These are phyloP conservation scores for Pissodes strobi DNA, from an alignment of 1,140 invertebrate genomes.

Conservation along the genomic window DNA sequence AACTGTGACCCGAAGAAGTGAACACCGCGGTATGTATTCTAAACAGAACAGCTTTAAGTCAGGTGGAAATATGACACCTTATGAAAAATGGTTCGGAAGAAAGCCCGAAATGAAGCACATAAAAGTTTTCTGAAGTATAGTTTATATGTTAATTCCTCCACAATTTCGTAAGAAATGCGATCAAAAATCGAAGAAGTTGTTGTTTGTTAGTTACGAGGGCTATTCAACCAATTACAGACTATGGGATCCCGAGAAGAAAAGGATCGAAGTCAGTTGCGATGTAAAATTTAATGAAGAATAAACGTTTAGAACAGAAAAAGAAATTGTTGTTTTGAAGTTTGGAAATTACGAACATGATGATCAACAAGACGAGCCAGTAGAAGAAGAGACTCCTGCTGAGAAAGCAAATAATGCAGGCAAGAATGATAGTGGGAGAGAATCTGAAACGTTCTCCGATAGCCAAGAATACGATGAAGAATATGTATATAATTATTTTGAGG, in stretches of 20 bases:
- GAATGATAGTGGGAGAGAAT: too few species aligned
- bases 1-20: conserved; percentile 59
- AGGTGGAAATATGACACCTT: conserved; percentile 2
- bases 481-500: too few species aligned
- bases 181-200: conserved; percentile 1
- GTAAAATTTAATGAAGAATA: conserved; percentile 43
- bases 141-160: conserved; percentile 4
- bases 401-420: too few species aligned
- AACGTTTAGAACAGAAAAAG: not conserved
- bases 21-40: conserved; percentile 50
- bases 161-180: conserved; percentile 11
- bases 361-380: too few species aligned
- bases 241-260: conserved; percentile 38
- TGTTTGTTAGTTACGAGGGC: not conserved
- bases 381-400: too few species aligned
- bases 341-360: too few species aligned
- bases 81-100: conserved; percentile 37
- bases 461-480: too few species aligned
- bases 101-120: conserved; percentile 21
- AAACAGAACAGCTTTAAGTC: conserved; percentile 39
- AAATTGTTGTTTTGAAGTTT: too few species aligned
- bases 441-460: too few species aligned
- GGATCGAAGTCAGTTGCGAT: conserved; percentile 42
- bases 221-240: conserved; percentile 4
- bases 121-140: conserved; percentile 19